A percentile compares a stretch with the other conserved stretches of the same genome.
phyloP scores from a whole-genome alignment of 2,797 vertebrate species.

The Euthynnus affinis region DNA sequence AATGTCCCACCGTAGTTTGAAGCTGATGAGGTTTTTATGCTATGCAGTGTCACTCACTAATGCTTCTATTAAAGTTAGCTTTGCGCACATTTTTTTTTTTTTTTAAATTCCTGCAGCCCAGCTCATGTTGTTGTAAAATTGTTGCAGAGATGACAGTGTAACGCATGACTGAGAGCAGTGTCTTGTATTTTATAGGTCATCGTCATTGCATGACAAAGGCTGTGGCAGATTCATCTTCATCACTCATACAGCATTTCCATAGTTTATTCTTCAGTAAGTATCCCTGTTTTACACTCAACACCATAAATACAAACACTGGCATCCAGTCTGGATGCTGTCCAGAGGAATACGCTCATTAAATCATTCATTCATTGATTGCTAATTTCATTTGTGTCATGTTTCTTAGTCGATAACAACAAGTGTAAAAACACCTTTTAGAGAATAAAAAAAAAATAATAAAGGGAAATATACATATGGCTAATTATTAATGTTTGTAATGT shows the following conservation, averaged over 20 bases:
- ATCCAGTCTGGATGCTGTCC: constrained; percentile 13
- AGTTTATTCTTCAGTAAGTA: constrained; percentile 95
- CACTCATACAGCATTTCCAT: constrained; percentile 91
- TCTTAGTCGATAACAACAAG: constrained; percentile 6
- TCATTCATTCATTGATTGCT: constrained; percentile 40
- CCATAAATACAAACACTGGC: constrained; percentile 42
- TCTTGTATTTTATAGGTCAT: constrained; percentile 98
- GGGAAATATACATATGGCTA: neutral
- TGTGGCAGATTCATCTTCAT: constrained; percentile 93
- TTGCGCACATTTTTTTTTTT: constrained; percentile 44
- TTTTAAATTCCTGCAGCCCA: constrained; percentile 48
- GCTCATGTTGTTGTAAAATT: constrained; percentile 41
- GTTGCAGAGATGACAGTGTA: constrained; percentile 64
- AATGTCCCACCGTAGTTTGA: constrained; percentile 76
- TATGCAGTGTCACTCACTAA: constrained; percentile 37
- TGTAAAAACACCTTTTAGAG: constrained; percentile 17
- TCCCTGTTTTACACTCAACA: constrained; percentile 81
- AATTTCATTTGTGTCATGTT: constrained; percentile 40
- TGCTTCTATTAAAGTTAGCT: constrained; percentile 63
- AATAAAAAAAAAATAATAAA: neutral
- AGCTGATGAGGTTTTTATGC: constrained; percentile 36
- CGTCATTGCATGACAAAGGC: constrained; percentile 96
- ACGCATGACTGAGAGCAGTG: constrained; percentile 89
- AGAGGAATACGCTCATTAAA: constrained; percentile 4
- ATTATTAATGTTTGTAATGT: neutral